phyloP scores from a whole-genome alignment of 1,140 invertebrate genomes.

The Trichonephila inaurata region DNA sequence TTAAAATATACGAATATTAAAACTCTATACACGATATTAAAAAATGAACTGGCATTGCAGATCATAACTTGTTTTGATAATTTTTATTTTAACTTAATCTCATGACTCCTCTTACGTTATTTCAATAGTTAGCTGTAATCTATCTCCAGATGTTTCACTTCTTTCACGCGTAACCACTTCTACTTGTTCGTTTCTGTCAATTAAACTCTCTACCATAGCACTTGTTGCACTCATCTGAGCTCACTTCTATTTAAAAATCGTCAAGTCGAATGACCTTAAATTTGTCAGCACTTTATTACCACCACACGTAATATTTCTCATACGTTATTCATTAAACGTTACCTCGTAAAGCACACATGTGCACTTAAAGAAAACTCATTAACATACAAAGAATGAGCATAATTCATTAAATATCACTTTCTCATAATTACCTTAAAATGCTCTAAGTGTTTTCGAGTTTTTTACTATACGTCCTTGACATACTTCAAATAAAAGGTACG shows the following conservation, averaged over 20 bases:
- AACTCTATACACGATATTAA: too few species aligned
- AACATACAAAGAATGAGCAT: neutral
- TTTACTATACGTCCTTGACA: constrained; percentile 25
- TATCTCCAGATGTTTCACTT: too few species aligned
- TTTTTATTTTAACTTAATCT: too few species aligned
- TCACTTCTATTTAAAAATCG: neutral
- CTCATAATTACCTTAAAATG: neutral
- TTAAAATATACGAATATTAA: too few species aligned
- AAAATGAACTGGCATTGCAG: too few species aligned
- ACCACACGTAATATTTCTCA: neutral
- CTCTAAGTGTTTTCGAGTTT: neutral
- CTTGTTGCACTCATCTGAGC: neutral
- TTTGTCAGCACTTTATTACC: neutral
- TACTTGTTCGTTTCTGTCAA: neutral
- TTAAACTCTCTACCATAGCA: neutral
- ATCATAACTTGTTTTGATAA: too few species aligned
- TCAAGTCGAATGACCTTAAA: neutral
- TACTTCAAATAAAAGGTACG: neutral
- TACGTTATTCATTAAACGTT: constrained; percentile 6
- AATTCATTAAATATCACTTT: neutral
- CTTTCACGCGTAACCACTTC: neutral
- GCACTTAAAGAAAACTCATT: neutral
- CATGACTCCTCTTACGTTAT: too few species aligned
- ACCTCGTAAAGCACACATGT: neutral
- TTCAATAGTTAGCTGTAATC: too few species aligned